A percentile compares a stretch with the other conserved stretches of the same genome.
Evolutionary conservation across 2,113 vertebrate genomes (phyloP).

Genomic region (Ageneiosus marmoratus): DNA sequence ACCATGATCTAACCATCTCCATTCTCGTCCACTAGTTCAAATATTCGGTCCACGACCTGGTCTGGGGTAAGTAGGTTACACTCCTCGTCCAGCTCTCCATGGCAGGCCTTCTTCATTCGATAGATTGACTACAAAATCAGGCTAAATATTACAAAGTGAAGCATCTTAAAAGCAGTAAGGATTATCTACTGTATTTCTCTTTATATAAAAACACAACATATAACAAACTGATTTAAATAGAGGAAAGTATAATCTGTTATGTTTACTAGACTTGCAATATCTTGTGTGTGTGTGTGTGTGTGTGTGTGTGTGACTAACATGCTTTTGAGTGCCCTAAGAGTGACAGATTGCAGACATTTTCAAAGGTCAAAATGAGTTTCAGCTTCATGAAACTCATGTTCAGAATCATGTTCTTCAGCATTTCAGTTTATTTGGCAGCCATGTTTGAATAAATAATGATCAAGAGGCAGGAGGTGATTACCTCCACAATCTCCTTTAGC

Average conservation of each 20-base stretch:
- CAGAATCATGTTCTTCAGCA: not conserved
- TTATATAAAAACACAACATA: not conserved
- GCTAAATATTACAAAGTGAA: slow-evolving; percentile 18
- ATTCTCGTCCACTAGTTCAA: slow-evolving; percentile 92
- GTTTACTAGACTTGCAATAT: not conserved
- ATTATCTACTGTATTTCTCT: not conserved
- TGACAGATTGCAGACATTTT: too few species aligned
- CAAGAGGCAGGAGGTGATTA: slow-evolving; percentile 59
- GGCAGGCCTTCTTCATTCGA: slow-evolving; percentile 88
- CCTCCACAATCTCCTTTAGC: slow-evolving; percentile 93
- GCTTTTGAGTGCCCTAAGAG: too few species aligned
- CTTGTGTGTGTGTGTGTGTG: not conserved
- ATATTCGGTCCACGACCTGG: slow-evolving; percentile 95
- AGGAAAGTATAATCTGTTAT: not conserved
- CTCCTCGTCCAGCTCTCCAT: slow-evolving; percentile 76
- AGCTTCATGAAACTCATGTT: too few species aligned
- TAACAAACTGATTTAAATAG: not conserved
- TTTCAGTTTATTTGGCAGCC: not conserved
- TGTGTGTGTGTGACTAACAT: not conserved
- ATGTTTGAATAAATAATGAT: slow-evolving; percentile 1
- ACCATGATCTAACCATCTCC: slow-evolving; percentile 81
- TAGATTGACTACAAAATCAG: slow-evolving; percentile 83
- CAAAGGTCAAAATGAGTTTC: slow-evolving; percentile 5
- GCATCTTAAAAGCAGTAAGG: not conserved
- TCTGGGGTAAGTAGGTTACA: slow-evolving; percentile 83